These are phyloP conservation scores for Macheiramphus alcinus DNA, from an alignment of 2,113 vertebrate species.

Conservation along the genomic window DNA sequence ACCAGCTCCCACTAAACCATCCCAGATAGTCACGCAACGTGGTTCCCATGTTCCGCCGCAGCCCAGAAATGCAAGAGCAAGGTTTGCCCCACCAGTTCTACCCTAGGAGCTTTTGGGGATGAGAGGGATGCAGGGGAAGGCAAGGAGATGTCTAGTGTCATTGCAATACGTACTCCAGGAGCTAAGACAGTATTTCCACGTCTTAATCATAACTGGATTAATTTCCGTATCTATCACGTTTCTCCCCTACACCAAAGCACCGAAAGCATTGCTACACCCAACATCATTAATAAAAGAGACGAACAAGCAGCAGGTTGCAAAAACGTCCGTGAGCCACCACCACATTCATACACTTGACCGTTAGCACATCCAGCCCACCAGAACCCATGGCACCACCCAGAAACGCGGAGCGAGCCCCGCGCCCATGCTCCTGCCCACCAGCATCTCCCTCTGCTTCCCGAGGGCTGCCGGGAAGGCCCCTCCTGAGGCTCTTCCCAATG, in stretches of 20 bases:
- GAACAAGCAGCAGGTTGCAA: background rate
- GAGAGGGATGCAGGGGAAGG: background rate
- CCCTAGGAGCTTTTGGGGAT: background rate
- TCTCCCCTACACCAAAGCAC: background rate
- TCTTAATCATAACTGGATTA: rapidly evolving
- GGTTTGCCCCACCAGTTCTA: background rate
- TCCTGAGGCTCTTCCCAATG: background rate
- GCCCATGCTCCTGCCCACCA: background rate
- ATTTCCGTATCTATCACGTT: rapidly evolving
- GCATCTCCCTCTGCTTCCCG: background rate
- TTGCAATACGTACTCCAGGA: rapidly evolving
- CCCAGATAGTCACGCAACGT: rapidly evolving
- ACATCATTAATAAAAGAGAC: rapidly evolving
- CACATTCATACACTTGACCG: rapidly evolving
- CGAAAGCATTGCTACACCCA: background rate
- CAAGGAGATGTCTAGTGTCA: no score
- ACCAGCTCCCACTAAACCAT: background rate
- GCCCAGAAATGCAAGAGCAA: background rate
- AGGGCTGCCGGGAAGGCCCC: background rate
- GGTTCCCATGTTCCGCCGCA: rapidly evolving
- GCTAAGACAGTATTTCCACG: rapidly evolving
- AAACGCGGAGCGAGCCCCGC: rapidly evolving
- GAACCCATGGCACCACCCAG: background rate
- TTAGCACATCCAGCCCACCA: background rate
- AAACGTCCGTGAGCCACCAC: rapidly evolving